These are phyloP conservation scores for Charaxes varanes DNA, from an alignment of 1,140 invertebrate genomes.

Conservation along the genomic window DNA sequence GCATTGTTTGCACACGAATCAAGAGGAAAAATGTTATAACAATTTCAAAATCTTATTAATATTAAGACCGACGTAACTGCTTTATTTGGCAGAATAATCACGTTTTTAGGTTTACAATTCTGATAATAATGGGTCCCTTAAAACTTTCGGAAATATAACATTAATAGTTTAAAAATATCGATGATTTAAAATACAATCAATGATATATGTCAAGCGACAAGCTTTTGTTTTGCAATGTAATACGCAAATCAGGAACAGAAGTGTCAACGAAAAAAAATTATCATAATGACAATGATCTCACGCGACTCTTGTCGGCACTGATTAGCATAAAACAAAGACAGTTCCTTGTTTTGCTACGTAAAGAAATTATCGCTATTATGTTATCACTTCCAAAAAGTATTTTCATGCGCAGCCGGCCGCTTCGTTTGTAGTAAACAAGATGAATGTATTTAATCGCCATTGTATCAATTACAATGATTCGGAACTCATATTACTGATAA, in stretches of 20 bases:
- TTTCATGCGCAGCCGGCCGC: constrained; percentile 12
- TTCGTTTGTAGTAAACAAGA: constrained; percentile 23
- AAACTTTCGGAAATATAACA: too few relatives aligned
- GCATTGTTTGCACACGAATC: too few relatives aligned
- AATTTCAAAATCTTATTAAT: too few relatives aligned
- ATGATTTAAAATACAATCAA: neutral
- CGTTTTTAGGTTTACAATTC: too few relatives aligned
- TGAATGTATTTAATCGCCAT: constrained; percentile 7
- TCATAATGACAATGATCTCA: constrained; percentile 54
- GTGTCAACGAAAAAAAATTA: constrained; percentile 28
- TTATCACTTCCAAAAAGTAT: constrained; percentile 38
- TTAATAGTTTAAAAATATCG: too few relatives aligned
- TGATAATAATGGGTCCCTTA: too few relatives aligned
- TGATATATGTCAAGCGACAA: constrained; percentile 1
- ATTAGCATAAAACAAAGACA: constrained; percentile 43
- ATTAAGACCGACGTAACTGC: too few relatives aligned
- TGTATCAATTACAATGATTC: too few relatives aligned
- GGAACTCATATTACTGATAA: too few relatives aligned
- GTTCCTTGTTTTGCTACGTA: constrained; percentile 57
- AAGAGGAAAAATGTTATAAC: too few relatives aligned
- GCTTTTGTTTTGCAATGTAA: constrained; percentile 3
- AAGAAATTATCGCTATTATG: constrained; percentile 56
- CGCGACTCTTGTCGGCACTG: constrained; percentile 39
- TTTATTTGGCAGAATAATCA: too few relatives aligned
- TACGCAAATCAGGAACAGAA: constrained; percentile 10